Percentiles rank a stretch among this genome's conserved stretches.
Conservation (phyloP, 2,113 vertebrate species). For the Rhinolophus ferrumequinum region DNA sequence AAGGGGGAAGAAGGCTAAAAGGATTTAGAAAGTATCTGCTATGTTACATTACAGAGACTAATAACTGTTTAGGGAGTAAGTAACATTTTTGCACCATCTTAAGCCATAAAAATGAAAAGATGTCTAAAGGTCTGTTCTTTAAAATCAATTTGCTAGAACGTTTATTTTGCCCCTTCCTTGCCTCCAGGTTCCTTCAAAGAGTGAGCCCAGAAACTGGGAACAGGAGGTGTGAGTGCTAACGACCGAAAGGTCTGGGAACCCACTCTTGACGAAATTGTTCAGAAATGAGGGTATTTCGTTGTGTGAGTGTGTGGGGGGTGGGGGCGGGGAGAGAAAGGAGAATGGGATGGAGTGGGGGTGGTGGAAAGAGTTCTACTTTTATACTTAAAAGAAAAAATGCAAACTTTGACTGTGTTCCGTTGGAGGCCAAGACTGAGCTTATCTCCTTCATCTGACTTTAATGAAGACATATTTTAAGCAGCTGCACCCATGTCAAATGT, state of each 20-base stretch:
- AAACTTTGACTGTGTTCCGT: conserved; percentile 70
- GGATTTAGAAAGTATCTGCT: conserved; percentile 94
- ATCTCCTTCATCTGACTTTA: conserved; percentile 82
- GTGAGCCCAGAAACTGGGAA: conserved; percentile 26
- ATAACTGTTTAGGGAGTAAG: conserved; percentile 89
- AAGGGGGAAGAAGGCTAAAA: conserved; percentile 89
- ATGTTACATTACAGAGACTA: conserved; percentile 92
- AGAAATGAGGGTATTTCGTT: not conserved
- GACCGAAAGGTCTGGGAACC: conserved; percentile 15
- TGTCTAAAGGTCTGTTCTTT: conserved; percentile 81
- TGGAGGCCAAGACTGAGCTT: conserved; percentile 72
- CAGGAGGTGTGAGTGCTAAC: not conserved
- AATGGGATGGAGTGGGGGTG: not conserved
- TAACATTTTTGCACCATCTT: conserved; percentile 89
- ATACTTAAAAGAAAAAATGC: conserved; percentile 74
- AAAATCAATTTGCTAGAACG: conserved; percentile 72
- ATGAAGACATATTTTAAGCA: conserved; percentile 87
- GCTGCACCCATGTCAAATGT: conserved; percentile 85
- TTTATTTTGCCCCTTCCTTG: conserved; percentile 65
- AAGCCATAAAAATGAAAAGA: conserved; percentile 83
- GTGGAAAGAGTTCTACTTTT: conserved; percentile 76
- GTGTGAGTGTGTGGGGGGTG: not conserved
- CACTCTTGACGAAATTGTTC: not conserved
- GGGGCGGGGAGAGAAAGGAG: not conserved
- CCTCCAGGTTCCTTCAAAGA: conserved; percentile 49